Percentiles rank a stretch among this genome's conserved stretches.
Evolutionary conservation across 2,113 vertebrate species (phyloP).

Genomic region (Pseudonaja textilis): DNA sequence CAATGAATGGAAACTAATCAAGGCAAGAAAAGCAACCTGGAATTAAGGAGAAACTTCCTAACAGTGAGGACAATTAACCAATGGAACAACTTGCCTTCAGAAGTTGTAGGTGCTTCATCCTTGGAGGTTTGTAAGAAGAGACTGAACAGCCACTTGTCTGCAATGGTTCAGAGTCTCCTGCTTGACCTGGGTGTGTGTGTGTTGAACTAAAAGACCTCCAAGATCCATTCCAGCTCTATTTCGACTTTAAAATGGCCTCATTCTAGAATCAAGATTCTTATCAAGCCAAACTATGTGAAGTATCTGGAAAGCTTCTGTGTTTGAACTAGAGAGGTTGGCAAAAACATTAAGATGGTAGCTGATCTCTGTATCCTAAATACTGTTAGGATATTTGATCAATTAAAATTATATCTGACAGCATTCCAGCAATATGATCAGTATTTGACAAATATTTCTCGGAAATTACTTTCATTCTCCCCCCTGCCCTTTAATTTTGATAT

Average conservation of each 20-base stretch:
- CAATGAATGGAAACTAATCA: neutral
- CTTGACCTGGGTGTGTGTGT: neutral
- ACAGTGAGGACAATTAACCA: neutral
- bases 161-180: neutral
- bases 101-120: neutral
- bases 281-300: neutral
- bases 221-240: neutral
- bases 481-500: too few species aligned
- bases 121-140: neutral
- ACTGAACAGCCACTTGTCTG: neutral
- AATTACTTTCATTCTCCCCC: neutral
- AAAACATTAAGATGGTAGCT: neutral
- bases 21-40: neutral
- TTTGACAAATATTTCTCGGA: constrained; percentile 24
- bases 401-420: neutral
- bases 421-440: constrained; percentile 5
- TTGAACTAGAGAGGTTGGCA: neutral
- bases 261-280: neutral
- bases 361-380: neutral
- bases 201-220: neutral
- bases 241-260: neutral
- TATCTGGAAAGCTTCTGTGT: neutral
- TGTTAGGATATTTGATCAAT: neutral
- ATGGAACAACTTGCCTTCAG: neutral
- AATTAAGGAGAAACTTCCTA: neutral